Conservation (phyloP, 1,140 invertebrate genomes). For the Schlechtendalia chinensis region DNA sequence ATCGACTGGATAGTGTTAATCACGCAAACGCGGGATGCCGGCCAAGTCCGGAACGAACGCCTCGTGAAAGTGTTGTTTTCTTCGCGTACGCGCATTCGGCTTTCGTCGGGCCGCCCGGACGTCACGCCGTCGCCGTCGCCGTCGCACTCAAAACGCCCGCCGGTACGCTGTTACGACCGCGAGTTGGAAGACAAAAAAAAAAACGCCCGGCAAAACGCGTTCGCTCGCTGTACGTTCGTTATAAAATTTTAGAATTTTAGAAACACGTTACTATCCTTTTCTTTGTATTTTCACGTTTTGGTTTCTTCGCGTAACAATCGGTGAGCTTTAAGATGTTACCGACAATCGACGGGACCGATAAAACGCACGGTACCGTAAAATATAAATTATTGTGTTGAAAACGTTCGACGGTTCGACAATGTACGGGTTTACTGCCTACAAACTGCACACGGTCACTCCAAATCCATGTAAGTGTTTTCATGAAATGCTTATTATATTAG, state of each 20-base stretch:
- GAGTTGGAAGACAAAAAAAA: neutral
- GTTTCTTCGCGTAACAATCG: neutral
- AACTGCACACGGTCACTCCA: constrained; percentile 35
- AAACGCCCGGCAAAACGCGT: neutral
- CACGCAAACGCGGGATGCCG: constrained; percentile 46
- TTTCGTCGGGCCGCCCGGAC: constrained; percentile 16
- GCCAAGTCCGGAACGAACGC: constrained; percentile 47
- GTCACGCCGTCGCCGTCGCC: neutral
- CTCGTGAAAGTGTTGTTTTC: constrained; percentile 36
- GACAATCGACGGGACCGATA: neutral
- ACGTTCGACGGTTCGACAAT: neutral
- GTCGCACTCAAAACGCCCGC: too few relatives aligned
- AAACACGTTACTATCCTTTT: neutral
- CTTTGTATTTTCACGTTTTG: too few relatives aligned
- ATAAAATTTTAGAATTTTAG: neutral
- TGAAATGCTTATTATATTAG: neutral
- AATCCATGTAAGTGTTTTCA: constrained; percentile 39
- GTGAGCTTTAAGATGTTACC: neutral
- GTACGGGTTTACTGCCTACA: constrained; percentile 37
- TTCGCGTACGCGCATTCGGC: constrained; percentile 21
- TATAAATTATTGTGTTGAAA: neutral
- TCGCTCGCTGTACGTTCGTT: neutral
- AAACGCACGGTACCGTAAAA: neutral
- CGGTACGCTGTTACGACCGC: neutral
- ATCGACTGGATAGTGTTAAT: constrained; percentile 49